Evolutionary conservation across 2,113 vertebrate genomes (phyloP).

Genomic region (Pseudonaja textilis): DNA sequence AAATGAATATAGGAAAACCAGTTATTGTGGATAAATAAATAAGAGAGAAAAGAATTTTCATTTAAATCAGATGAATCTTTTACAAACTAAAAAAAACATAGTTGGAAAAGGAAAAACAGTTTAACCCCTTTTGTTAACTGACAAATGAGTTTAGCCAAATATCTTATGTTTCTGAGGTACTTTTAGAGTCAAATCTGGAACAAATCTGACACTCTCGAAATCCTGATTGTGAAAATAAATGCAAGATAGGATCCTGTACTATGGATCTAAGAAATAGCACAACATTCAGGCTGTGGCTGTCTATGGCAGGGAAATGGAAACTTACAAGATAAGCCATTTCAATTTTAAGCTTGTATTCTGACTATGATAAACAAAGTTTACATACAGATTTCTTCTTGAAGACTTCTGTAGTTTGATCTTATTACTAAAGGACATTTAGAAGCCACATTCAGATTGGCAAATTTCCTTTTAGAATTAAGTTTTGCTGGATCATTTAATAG

Average conservation of each 20-base stretch:
- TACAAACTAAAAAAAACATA: not conserved
- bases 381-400: not conserved
- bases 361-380: not conserved
- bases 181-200: not conserved
- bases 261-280: not conserved
- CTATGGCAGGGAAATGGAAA: not conserved
- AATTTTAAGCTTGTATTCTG: not conserved
- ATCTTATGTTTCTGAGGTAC: not conserved
- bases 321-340: not conserved
- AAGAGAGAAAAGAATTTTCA: not conserved
- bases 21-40: not conserved
- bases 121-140: not conserved
- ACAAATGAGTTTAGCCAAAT: not conserved
- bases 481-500: not conserved
- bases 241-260: not conserved
- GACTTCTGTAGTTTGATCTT: not conserved
- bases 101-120: not conserved
- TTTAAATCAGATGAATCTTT: not conserved
- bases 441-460: not conserved
- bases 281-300: not conserved
- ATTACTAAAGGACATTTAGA: not conserved
- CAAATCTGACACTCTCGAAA: not conserved
- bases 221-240: not conserved
- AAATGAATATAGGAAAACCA: not conserved
- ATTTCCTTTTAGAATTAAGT: not conserved